A percentile compares a stretch with the other conserved stretches of the same genome.
phyloP scores from a whole-genome alignment of 2,888 invertebrate genomes.

The Plutella xylostella region DNA sequence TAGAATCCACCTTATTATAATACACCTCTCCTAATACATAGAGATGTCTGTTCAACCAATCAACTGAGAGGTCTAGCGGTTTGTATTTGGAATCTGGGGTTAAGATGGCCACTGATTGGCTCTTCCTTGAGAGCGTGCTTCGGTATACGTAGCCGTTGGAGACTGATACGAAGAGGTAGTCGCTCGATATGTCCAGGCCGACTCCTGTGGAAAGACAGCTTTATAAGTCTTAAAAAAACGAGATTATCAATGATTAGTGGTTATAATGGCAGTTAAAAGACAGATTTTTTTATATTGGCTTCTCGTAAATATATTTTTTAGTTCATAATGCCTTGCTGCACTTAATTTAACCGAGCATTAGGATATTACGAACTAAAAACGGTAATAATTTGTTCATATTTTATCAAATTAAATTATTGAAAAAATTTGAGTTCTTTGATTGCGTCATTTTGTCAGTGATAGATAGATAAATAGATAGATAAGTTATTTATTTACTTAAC shows the following conservation, averaged over 20 bases:
- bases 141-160: slow-evolving; percentile 74
- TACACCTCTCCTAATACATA: slow-evolving; percentile 84
- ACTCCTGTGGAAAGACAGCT: slow-evolving; percentile 69
- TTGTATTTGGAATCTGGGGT: slow-evolving; percentile 71
- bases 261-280: too few relatives aligned
- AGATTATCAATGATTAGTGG: slow-evolving; percentile 6
- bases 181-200: slow-evolving; percentile 79
- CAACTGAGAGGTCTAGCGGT: slow-evolving; percentile 81
- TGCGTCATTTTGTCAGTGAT: too few relatives aligned
- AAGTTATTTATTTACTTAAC: too few relatives aligned
- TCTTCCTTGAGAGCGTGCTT: slow-evolving; percentile 58
- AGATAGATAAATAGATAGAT: too few relatives aligned
- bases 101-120: slow-evolving; percentile 58
- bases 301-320: too few relatives aligned
- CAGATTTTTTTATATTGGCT: too few relatives aligned
- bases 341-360: too few relatives aligned
- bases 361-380: too few relatives aligned
- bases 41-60: slow-evolving; percentile 89
- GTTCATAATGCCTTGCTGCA: too few relatives aligned
- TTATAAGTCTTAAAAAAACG: slow-evolving; percentile 1
- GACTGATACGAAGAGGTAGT: slow-evolving; percentile 83
- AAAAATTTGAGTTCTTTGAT: too few relatives aligned
- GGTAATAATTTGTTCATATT: too few relatives aligned
- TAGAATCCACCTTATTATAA: slow-evolving; percentile 43
- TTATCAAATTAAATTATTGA: too few relatives aligned